A percentile compares a stretch with the other conserved stretches of the same genome.
Evolutionary conservation across 2,888 invertebrate genomes (phyloP).

Genomic region (Lydus trimaculatus): DNA sequence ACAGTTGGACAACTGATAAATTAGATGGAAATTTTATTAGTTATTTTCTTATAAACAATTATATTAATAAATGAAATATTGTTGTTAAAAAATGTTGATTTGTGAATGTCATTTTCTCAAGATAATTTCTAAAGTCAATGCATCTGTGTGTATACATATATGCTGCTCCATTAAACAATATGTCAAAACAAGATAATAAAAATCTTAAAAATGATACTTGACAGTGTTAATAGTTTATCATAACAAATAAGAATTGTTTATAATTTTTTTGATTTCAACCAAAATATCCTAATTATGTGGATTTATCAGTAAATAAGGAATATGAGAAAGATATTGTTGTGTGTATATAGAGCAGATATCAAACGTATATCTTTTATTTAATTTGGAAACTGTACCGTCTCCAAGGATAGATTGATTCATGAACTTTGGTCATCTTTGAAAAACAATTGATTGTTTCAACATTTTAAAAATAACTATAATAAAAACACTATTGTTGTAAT

Average conservation of each 20-base stretch:
- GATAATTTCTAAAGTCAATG: too few species aligned
- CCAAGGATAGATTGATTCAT: too few species aligned
- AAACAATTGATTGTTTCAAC: too few species aligned
- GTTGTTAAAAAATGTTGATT: too few species aligned
- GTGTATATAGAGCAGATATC: too few species aligned
- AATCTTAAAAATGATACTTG: not conserved
- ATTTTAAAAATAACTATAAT: too few species aligned
- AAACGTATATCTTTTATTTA: too few species aligned
- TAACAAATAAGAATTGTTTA: not conserved
- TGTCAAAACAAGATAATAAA: not conserved
- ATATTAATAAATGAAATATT: too few species aligned
- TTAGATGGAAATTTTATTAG: not conserved
- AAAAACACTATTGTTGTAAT: too few species aligned
- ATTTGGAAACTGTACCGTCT: too few species aligned
- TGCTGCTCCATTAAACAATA: not conserved
- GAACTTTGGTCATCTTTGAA: too few species aligned
- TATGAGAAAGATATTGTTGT: not conserved
- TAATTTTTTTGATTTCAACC: not conserved
- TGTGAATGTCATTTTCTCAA: too few species aligned
- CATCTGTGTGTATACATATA: not conserved
- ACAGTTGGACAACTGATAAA: not conserved
- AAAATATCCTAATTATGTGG: not conserved
- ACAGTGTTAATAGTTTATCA: not conserved
- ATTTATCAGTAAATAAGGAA: not conserved
- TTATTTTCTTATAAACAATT: not conserved